Evolutionary conservation across 2,797 vertebrate genomes (phyloP).

Genomic region (Smutsia gigantea): DNA sequence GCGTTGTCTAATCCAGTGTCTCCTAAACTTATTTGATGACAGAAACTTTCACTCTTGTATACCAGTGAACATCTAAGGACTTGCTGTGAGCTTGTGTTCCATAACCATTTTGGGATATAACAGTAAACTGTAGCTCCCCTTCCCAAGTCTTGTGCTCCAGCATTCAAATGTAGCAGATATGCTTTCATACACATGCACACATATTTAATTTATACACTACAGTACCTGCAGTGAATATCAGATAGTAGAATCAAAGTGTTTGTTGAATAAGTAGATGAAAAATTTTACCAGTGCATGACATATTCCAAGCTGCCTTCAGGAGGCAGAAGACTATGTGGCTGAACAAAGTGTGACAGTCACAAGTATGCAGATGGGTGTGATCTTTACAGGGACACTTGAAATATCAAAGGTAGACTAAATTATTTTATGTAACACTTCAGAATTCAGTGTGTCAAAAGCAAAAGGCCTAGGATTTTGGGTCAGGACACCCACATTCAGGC

Average conservation of each 20-base stretch:
- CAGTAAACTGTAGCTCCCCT: background rate
- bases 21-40: background rate
- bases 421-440: background rate
- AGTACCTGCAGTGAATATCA: background rate
- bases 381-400: background rate
- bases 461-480: background rate
- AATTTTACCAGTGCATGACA: background rate
- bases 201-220: background rate
- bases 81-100: background rate
- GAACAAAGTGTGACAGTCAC: background rate
- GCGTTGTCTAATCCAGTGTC: background rate
- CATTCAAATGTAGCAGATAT: background rate
- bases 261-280: background rate
- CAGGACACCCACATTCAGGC: background rate
- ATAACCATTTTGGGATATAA: background rate
- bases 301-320: background rate
- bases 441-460: background rate
- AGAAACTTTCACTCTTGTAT: background rate
- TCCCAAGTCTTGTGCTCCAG: background rate
- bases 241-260: constrained; percentile 6
- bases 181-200: background rate
- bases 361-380: background rate
- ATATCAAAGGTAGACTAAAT: background rate
- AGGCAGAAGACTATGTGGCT: background rate
- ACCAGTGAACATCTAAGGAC: background rate